A percentile compares a stretch with the other conserved stretches of the same genome.
phyloP scores from a whole-genome alignment of 2,113 vertebrate genomes.

The Sus scrofa region DNA sequence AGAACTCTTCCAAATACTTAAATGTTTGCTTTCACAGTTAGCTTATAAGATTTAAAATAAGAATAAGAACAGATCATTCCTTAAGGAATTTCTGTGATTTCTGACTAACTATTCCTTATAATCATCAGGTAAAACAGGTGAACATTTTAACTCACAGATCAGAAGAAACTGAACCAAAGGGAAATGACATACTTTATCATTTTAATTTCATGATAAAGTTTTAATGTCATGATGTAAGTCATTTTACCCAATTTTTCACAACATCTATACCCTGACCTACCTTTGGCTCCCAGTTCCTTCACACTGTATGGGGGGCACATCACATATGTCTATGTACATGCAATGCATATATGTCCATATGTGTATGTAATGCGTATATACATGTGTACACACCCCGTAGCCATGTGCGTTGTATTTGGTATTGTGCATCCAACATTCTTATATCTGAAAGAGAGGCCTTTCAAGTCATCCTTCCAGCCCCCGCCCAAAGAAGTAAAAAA shows the following conservation, averaged over 20 bases:
- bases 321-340: too few relatives aligned
- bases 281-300: background rate
- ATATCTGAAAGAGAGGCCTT: slow-evolving; percentile 62
- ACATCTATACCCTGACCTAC: background rate
- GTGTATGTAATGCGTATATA: background rate
- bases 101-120: background rate
- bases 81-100: background rate
- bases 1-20: background rate
- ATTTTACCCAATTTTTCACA: background rate
- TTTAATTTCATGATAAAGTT: background rate
- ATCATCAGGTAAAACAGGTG: background rate
- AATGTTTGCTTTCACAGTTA: background rate
- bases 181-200: background rate
- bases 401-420: background rate
- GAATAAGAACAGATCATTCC: background rate
- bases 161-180: background rate
- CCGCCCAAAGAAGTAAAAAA: background rate
- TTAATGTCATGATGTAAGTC: background rate
- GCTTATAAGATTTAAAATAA: slow-evolving; percentile 24
- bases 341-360: too few relatives aligned
- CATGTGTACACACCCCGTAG: background rate
- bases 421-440: background rate
- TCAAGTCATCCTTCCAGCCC: slow-evolving; percentile 24
- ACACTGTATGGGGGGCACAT: background rate
- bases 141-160: background rate